A percentile compares a stretch with the other conserved stretches of the same genome.
These are phyloP conservation scores for Phortica variegata DNA, from an alignment of 1,140 invertebrate genomes.

Conservation along the genomic window DNA sequence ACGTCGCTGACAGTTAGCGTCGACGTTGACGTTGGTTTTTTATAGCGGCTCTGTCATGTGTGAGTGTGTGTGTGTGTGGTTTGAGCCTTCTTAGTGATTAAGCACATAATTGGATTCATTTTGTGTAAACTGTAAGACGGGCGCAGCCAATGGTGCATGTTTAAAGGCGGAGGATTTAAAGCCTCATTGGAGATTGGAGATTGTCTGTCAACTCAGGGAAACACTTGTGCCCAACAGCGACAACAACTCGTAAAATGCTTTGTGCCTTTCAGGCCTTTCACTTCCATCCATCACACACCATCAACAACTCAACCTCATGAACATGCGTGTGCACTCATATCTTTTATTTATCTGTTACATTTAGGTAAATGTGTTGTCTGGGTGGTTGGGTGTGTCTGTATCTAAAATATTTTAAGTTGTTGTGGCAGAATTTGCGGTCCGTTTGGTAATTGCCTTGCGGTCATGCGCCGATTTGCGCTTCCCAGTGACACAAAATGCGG, in stretches of 20 bases:
- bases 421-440: slow-evolving; percentile 44
- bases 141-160: slow-evolving; percentile 1
- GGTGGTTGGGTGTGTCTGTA: slow-evolving; percentile 4
- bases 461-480: slow-evolving; percentile 9
- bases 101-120: slow-evolving; percentile 54
- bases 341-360: slow-evolving; percentile 13
- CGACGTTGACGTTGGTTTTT: too few relatives aligned
- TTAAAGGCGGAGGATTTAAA: background rate
- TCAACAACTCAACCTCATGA: background rate
- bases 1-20: too few relatives aligned
- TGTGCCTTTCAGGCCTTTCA: too few relatives aligned
- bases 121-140: slow-evolving; percentile 5
- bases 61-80: slow-evolving; percentile 8
- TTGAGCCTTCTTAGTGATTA: slow-evolving; percentile 42
- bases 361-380: slow-evolving; percentile 12
- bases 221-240: too few relatives aligned
- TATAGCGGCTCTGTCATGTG: slow-evolving; percentile 18
- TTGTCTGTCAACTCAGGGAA: too few relatives aligned
- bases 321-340: too few relatives aligned
- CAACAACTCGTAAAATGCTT: too few relatives aligned
- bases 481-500: too few relatives aligned
- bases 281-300: slow-evolving; percentile 4
- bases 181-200: too few relatives aligned
- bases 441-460: slow-evolving; percentile 51
- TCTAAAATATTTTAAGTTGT: slow-evolving; percentile 38